These are phyloP conservation scores for Plebejus melissa DNA, from an alignment of 2,888 invertebrate species.

Conservation along the genomic window DNA sequence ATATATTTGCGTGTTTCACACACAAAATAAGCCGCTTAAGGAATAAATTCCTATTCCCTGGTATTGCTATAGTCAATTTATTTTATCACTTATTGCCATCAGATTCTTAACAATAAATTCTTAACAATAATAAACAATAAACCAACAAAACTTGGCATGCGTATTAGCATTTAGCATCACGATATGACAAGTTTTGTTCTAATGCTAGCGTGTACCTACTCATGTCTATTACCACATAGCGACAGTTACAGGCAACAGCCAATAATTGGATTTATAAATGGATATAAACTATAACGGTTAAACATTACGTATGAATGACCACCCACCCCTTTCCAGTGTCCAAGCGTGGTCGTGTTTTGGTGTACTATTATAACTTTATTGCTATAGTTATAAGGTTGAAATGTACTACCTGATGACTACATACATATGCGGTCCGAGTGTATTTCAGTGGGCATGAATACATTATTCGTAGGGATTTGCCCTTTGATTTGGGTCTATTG, in stretches of 20 bases:
- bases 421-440: not conserved
- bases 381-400: not conserved
- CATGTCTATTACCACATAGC: not conserved
- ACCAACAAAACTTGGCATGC: not conserved
- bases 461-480: not conserved
- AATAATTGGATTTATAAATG: not conserved
- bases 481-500: not conserved
- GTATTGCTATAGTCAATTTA: too few species aligned
- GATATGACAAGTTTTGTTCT: not conserved
- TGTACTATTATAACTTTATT: not conserved
- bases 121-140: too few species aligned
- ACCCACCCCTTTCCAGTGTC: not conserved
- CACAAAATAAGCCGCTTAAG: too few species aligned
- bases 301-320: slow-evolving; percentile 6
- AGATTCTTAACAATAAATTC: too few species aligned
- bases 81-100: too few species aligned
- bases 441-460: not conserved
- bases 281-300: not conserved
- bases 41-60: too few species aligned
- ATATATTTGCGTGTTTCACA: too few species aligned
- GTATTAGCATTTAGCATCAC: not conserved
- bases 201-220: not conserved
- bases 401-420: not conserved
- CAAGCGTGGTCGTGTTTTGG: not conserved
- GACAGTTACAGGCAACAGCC: not conserved